phyloP scores from a whole-genome alignment of 1,140 invertebrate species.

The Theocolax elegans region DNA sequence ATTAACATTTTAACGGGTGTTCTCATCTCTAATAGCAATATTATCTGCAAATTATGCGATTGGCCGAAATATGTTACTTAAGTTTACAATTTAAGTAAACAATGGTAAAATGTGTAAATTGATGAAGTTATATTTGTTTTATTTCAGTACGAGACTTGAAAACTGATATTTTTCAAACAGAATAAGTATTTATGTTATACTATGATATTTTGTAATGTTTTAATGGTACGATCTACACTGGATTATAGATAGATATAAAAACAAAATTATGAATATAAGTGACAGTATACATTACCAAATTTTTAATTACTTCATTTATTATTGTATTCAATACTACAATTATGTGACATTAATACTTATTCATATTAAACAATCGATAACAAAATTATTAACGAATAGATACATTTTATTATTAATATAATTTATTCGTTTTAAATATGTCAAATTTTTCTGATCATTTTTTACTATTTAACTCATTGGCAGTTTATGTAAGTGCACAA shows the following conservation, averaged over 20 bases:
- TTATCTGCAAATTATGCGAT: conserved; percentile 1
- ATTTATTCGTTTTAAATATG: neutral
- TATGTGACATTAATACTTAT: conserved; percentile 3
- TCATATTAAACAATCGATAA: neutral
- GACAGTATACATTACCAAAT: too few relatives aligned
- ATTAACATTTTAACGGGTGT: conserved; percentile 11
- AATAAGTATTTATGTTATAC: too few relatives aligned
- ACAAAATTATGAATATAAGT: too few relatives aligned
- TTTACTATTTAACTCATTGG: neutral
- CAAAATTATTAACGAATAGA: neutral
- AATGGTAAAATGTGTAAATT: conserved; percentile 9
- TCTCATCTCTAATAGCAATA: conserved; percentile 15
- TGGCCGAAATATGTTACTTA: neutral
- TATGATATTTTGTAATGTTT: too few relatives aligned
- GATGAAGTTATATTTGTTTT: too few relatives aligned
- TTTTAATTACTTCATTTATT: too few relatives aligned
- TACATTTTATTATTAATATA: neutral
- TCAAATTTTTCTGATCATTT: neutral
- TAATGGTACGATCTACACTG: too few relatives aligned
- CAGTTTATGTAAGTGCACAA: too few relatives aligned
- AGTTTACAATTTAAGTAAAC: neutral
- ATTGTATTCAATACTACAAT: too few relatives aligned
- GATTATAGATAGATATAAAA: too few relatives aligned
- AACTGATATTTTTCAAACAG: too few relatives aligned
- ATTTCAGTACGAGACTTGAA: too few relatives aligned